These are phyloP conservation scores for Drosophila antonietae DNA, from an alignment of 2,888 invertebrate species.

Conservation along the genomic window DNA sequence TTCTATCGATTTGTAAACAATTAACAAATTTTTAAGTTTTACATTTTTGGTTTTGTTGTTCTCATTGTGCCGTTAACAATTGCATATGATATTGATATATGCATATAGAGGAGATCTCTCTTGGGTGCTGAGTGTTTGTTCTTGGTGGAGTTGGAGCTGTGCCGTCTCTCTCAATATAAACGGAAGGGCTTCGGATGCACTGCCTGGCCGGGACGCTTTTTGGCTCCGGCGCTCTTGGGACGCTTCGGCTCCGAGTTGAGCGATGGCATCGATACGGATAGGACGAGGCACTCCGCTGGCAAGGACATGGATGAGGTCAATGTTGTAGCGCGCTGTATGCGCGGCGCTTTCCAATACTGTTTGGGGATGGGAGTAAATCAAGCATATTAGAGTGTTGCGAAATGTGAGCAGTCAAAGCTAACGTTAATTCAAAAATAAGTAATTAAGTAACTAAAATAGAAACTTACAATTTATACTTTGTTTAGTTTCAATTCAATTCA, in stretches of 20 bases:
- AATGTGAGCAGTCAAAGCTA: not conserved
- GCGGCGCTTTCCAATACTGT: slow-evolving; percentile 84
- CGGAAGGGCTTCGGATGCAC: slow-evolving; percentile 84
- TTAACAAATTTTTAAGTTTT: slow-evolving; percentile 57
- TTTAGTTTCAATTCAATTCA: slow-evolving; percentile 43
- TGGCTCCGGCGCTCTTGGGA: slow-evolving; percentile 84
- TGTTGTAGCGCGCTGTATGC: slow-evolving; percentile 83
- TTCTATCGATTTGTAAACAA: slow-evolving; percentile 62
- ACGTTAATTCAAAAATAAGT: slow-evolving; percentile 21
- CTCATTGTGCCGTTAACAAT: slow-evolving; percentile 64
- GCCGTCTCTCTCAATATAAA: slow-evolving; percentile 80
- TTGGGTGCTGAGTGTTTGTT: slow-evolving; percentile 36
- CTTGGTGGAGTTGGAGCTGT: slow-evolving; percentile 9
- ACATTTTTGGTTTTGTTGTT: not conserved
- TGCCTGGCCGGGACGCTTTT: slow-evolving; percentile 81
- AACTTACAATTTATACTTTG: slow-evolving; percentile 69
- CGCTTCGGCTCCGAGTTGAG: slow-evolving; percentile 81
- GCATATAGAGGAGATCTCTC: slow-evolving; percentile 31
- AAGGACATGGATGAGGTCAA: slow-evolving; percentile 85
- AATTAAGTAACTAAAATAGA: slow-evolving; percentile 43
- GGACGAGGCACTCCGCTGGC: slow-evolving; percentile 85
- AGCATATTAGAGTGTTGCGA: slow-evolving; percentile 14
- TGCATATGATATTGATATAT: slow-evolving; percentile 19
- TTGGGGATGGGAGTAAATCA: slow-evolving; percentile 5
- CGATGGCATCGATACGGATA: slow-evolving; percentile 85